Conservation (phyloP, 2,888 invertebrate genomes). For the Nowickia ferox region DNA sequence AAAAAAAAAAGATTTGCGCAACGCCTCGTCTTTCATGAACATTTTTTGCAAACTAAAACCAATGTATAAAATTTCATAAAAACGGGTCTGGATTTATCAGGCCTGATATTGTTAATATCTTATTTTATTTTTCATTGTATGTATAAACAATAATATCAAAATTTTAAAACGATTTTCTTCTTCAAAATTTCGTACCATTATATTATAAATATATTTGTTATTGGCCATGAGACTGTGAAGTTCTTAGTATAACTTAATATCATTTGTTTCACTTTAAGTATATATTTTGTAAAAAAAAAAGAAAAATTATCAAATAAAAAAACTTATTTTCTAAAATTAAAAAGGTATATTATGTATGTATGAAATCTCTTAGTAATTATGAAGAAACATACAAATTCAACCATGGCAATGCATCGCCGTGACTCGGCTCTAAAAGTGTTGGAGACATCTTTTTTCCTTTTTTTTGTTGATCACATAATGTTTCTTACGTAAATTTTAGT, state of each 20-base stretch:
- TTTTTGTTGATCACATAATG: too few species aligned
- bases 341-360: too few species aligned
- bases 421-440: too few species aligned
- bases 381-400: background rate
- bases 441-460: too few species aligned
- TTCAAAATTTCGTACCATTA: slow-evolving; percentile 56
- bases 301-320: slow-evolving; percentile 38
- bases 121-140: slow-evolving; percentile 37
- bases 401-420: too few species aligned
- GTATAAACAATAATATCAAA: slow-evolving; percentile 13
- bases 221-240: slow-evolving; percentile 57
- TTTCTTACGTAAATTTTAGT: too few species aligned
- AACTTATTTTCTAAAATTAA: slow-evolving; percentile 20
- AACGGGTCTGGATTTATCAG: background rate
- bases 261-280: slow-evolving; percentile 55
- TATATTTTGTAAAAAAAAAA: slow-evolving; percentile 62
- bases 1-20: background rate
- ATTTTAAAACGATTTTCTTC: background rate
- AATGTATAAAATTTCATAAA: background rate
- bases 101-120: slow-evolving; percentile 32
- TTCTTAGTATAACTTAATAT: slow-evolving; percentile 23
- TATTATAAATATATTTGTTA: slow-evolving; percentile 19
- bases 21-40: background rate
- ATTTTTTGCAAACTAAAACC: background rate
- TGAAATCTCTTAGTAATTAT: background rate